A percentile compares a stretch with the other conserved stretches of the same genome.
phyloP scores from a whole-genome alignment of 2,113 vertebrate species.

The Siniperca knerii region DNA sequence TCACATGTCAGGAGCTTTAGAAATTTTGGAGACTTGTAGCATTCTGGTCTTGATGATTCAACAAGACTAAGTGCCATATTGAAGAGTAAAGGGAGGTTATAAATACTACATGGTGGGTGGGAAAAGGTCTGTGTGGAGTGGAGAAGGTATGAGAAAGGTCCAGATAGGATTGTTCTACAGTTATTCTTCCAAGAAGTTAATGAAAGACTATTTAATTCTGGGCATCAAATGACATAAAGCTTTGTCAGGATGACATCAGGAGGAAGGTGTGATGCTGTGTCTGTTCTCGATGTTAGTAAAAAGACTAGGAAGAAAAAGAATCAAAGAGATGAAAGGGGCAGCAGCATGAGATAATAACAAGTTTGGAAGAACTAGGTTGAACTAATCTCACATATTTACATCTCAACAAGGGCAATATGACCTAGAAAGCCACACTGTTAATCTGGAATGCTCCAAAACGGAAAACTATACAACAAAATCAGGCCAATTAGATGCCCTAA shows the following conservation, averaged over 20 bases:
- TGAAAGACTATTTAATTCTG: not conserved
- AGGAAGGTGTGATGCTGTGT: not conserved
- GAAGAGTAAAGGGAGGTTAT: constrained; percentile 14
- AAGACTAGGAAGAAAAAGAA: constrained; percentile 2
- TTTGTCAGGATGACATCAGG: not conserved
- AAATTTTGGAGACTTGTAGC: constrained; percentile 29
- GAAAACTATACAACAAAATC: constrained; percentile 40
- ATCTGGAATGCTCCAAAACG: constrained; percentile 54
- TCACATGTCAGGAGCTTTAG: constrained; percentile 27
- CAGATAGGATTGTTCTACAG: not conserved
- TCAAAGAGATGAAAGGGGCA: constrained; percentile 20
- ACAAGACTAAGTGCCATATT: constrained; percentile 44
- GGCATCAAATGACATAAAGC: constrained; percentile 14
- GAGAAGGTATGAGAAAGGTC: constrained; percentile 2
- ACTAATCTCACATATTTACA: constrained; percentile 63
- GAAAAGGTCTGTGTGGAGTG: not conserved
- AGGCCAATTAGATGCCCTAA: constrained; percentile 54
- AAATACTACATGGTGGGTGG: constrained; percentile 23
- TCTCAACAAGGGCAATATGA: constrained; percentile 56
- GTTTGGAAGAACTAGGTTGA: constrained; percentile 35
- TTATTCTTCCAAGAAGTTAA: not conserved
- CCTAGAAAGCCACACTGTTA: constrained; percentile 66
- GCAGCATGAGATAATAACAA: constrained; percentile 35
- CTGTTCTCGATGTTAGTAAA: not conserved
- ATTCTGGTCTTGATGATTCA: constrained; percentile 39